phyloP scores from a whole-genome alignment of 2,888 invertebrate species.

The Tenodera sinensis region DNA sequence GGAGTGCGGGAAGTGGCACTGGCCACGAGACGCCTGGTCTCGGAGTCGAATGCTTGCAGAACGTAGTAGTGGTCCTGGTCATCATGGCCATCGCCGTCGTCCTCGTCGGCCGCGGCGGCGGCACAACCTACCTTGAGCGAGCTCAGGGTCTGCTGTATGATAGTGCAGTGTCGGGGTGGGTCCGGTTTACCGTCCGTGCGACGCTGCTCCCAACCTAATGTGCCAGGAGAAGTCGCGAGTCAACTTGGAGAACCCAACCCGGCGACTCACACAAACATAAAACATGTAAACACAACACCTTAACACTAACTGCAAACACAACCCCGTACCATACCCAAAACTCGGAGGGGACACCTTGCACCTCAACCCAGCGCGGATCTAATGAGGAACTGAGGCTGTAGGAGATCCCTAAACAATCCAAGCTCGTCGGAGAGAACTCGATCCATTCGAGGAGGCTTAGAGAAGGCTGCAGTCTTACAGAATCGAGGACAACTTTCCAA shows the following conservation, averaged over 20 bases:
- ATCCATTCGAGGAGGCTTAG: no score
- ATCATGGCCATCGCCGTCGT: not conserved
- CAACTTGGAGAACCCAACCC: not conserved
- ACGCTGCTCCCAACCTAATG: not conserved
- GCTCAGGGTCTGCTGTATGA: constrained; percentile 47
- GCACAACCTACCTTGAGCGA: constrained; percentile 49
- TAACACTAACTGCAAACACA: no score
- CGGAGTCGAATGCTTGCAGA: constrained; percentile 53
- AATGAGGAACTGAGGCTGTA: no score
- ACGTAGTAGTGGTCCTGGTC: constrained; percentile 45
- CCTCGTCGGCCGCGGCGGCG: not conserved
- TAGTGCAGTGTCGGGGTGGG: constrained; percentile 53
- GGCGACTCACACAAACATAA: no score
- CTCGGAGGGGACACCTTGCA: no score
- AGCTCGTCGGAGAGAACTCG: no score
- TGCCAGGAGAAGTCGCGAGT: not conserved
- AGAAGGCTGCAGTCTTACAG: no score
- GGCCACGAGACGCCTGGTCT: constrained; percentile 49
- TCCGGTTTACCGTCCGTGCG: constrained; percentile 38
- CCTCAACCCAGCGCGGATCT: no score
- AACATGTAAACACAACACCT: no score
- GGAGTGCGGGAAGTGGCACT: constrained; percentile 50
- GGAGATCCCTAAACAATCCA: no score
- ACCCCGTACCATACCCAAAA: no score
- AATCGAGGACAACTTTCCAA: no score